Base-by-base conservation (phyloP, 2,797 vertebrate species). In the Enteromius mattozi region DNA sequence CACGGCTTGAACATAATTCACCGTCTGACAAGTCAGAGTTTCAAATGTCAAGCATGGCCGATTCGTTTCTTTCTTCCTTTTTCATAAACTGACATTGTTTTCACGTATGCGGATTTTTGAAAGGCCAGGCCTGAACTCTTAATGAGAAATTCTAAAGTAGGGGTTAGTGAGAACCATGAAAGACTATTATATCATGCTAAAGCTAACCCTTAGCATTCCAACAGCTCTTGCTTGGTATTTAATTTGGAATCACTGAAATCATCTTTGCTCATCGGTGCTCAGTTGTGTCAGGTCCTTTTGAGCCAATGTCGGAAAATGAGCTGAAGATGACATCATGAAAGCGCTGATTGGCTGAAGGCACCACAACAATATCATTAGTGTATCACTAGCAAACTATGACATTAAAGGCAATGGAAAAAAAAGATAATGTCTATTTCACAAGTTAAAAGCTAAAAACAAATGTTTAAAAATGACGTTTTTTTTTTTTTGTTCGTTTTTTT, bases 1-100 rank as follows among this genome's bases (percentile, higher is more conserved):
- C 77, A 68, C 6, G 1, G 70, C 79, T 83, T 82, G 70, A 85
- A 83, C 78, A 45, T 77, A 78, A 87, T 86, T 87, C 88, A 83
- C 84, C 63, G 68, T 78, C 59, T 86, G 85, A 86, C 83, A 86
- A 86, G 80, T 85, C 71, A 82, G 82, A 89, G 66, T 87, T 85
- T 82, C 77, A 78, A 84, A 74, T 87, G 86, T 85, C 88, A 86
- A 59, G 66, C 88, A 86, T 40, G 76, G 30, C 72, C 80, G 85
- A 47, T 69, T 69, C 27, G 66, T 80, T 81, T 13, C 13, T 3
- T 24, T 56, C 65, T 65, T 45, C 9, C 9, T 88, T 88, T 84
- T 88, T 78, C 66, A 69, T 27, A 14, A 54, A 66, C 54, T 71
- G 56, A 70, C 40, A 21, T 72, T 61, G 45, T 61, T 70, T 77